phyloP scores from a whole-genome alignment of 2,113 vertebrate species.

The Perca schrenkii region DNA sequence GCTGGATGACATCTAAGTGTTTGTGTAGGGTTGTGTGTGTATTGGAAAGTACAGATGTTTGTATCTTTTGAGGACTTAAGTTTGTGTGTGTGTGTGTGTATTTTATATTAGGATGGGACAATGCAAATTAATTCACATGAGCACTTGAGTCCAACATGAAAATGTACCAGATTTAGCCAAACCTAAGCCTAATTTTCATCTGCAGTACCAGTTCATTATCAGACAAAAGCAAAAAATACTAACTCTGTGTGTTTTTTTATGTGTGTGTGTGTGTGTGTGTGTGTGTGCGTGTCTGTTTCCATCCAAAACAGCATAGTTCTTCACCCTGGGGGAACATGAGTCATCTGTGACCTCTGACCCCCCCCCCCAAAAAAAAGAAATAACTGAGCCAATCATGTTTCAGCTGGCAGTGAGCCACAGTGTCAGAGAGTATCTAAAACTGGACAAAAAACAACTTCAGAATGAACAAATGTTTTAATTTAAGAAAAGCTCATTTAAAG shows the following conservation, averaged over 20 bases:
- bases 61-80: too few species aligned
- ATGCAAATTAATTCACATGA: too few species aligned
- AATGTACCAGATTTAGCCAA: too few species aligned
- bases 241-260: background rate
- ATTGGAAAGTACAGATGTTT: too few species aligned
- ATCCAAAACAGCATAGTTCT: conserved; percentile 50
- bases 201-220: too few species aligned
- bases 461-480: background rate
- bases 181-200: too few species aligned
- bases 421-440: conserved; percentile 9
- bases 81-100: too few species aligned
- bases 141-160: too few species aligned
- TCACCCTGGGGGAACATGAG: conserved; percentile 47
- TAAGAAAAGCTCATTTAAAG: background rate
- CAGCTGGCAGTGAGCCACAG: conserved; percentile 8
- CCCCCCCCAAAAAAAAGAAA: background rate
- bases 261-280: conserved; percentile 13
- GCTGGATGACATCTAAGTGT: too few species aligned
- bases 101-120: too few species aligned
- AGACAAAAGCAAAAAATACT: too few species aligned
- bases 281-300: background rate
- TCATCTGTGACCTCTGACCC: conserved; percentile 71
- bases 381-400: conserved; percentile 30
- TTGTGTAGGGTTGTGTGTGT: too few species aligned
- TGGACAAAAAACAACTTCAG: background rate